Conservation (phyloP, 2,113 vertebrate genomes). For the Thymallus thymallus region DNA sequence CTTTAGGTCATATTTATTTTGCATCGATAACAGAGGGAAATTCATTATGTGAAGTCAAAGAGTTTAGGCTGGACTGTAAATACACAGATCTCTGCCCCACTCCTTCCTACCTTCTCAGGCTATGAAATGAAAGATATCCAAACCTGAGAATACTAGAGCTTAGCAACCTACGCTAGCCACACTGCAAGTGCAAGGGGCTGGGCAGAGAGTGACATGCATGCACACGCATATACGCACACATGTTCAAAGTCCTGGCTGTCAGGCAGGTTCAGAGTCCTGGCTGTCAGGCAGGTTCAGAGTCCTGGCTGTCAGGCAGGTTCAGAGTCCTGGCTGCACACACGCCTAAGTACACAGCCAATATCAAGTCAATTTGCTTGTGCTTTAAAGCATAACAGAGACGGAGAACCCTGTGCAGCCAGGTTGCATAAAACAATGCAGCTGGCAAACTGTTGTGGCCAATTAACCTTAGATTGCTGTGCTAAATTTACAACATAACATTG, state of each 20-base stretch:
- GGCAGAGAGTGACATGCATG: constrained; percentile 30
- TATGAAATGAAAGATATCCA: constrained; percentile 62
- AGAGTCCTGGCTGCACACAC: too few relatives aligned
- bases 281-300: too few relatives aligned
- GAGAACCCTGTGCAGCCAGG: not conserved
- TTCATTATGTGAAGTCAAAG: constrained; percentile 13
- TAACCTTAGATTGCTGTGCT: not conserved
- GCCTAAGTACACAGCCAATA: too few relatives aligned
- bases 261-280: too few relatives aligned
- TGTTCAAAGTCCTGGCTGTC: constrained; percentile 19
- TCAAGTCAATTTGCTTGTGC: constrained; percentile 21
- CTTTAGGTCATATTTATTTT: constrained; percentile 25
- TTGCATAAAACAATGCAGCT: not conserved
- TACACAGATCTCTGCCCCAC: constrained; percentile 41
- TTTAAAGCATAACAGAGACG: not conserved
- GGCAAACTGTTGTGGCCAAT: too few relatives aligned
- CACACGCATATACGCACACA: constrained; percentile 18
- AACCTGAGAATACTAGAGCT: constrained; percentile 60
- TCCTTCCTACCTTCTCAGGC: constrained; percentile 41
- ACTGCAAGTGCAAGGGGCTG: constrained; percentile 60
- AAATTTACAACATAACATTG: not conserved
- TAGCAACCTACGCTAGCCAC: constrained; percentile 70
- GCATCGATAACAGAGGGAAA: constrained; percentile 15
- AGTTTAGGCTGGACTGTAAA: constrained; percentile 34
- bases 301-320: too few relatives aligned